Evolutionary conservation across 2,113 vertebrate species (phyloP).

Genomic region (Balaeniceps rex): DNA sequence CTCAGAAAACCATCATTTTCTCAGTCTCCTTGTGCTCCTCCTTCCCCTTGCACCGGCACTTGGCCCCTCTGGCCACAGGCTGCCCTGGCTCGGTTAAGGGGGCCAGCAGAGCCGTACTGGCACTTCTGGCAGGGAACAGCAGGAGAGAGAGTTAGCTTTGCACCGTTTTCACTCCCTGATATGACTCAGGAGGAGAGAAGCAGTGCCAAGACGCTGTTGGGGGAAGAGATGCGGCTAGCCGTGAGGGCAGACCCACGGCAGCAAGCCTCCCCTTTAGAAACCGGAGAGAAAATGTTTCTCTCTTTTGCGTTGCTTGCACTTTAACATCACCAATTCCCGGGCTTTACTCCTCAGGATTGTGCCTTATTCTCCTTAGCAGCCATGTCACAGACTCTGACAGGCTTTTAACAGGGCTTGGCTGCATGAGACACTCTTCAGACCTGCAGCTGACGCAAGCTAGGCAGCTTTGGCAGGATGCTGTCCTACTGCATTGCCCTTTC

Average conservation of each 20-base stretch:
- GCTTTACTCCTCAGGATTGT: background rate
- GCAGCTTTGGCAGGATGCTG: background rate
- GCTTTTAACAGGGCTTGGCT: background rate
- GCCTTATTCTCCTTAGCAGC: background rate
- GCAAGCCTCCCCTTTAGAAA: background rate
- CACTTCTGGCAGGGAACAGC: background rate
- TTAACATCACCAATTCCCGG: background rate
- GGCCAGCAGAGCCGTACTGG: background rate
- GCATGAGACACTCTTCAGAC: background rate
- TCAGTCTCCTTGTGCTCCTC: background rate
- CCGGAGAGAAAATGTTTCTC: background rate
- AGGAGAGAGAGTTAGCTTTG: background rate
- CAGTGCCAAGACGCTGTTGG: background rate
- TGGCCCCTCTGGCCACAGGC: accelerated
- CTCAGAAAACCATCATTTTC: background rate
- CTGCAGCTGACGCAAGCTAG: background rate
- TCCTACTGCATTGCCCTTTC: background rate
- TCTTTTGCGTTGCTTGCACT: background rate
- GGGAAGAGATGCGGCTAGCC: background rate
- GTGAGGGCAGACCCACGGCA: accelerated
- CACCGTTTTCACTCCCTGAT: background rate
- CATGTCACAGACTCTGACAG: background rate
- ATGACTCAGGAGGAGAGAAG: background rate
- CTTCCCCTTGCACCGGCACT: background rate
- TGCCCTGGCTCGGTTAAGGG: background rate